Base-by-base conservation (phyloP, 1,140 invertebrate genomes). In the Diabrotica undecimpunctata region DNA sequence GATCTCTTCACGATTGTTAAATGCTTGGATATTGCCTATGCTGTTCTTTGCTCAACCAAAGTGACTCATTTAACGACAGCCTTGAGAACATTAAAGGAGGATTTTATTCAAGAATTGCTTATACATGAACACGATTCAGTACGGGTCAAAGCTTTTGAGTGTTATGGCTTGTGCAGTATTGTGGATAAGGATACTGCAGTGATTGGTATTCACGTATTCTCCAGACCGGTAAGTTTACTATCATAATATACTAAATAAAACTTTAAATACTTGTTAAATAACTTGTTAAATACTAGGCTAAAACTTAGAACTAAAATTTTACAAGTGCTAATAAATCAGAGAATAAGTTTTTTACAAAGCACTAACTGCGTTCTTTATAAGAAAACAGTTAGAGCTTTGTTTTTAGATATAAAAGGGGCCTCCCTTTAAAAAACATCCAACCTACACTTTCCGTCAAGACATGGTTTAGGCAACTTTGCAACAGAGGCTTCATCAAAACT, bases 161-260 rank as follows among this genome's bases (percentile, higher is more conserved):
- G 67, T 53, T 73, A 68, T 53, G 70, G 61, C 5, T 57, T 71
- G 12, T 70, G 63, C 54, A 71, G 72, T 54, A 57, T 71, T 39
- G 64, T 65, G 41, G 70, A 73, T 57, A 68, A 70, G 39, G 36
- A 58, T 0, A 66, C 63, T 12, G 70, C 72, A 7, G n/a, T 25
- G 6, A 60, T 65, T 50, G 72, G 72, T 13, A 71, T 73, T 38
- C 70, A 73, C 35, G 57, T 73, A 41, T 73, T 73, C 65, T 69
- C 67, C 37, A 51, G 41, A 55, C 65, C 68, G 14, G 70, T 73
- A 65, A 73, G 63, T 46, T 12, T 50, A 37, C 8, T 10, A 39
- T 57, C 57, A 8, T 11, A 46, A 9, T 54, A 14, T 39, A 54
- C 38, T 7, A 38, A 14, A 61, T 11, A n/a, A 61, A 25, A 61